Percentiles rank a stretch among this genome's conserved stretches.
Conservation (phyloP, 2,797 vertebrate species). For the Myiothlypis coronata region DNA sequence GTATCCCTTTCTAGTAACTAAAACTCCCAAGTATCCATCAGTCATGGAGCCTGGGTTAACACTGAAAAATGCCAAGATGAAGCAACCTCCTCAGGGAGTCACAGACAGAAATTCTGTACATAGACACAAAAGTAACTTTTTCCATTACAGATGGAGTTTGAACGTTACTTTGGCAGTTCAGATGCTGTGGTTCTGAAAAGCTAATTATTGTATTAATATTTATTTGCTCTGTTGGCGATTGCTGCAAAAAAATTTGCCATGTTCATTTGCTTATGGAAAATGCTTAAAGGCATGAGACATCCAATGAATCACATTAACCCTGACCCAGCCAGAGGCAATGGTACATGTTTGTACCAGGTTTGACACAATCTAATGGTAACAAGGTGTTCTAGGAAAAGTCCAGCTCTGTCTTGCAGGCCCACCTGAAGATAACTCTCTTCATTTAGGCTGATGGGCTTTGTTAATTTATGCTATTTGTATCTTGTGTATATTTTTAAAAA, state of each 20-base stretch:
- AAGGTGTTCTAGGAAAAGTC: neutral
- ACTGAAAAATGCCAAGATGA: neutral
- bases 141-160: neutral
- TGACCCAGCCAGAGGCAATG: accelerated
- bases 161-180: neutral
- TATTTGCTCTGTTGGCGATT: neutral
- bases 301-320: neutral
- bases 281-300: neutral
- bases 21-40: neutral
- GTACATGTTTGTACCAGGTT: neutral
- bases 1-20: neutral
- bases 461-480: neutral
- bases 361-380: neutral
- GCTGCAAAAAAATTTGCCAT: neutral
- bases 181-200: neutral
- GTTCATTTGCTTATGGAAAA: neutral
- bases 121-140: neutral
- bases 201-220: neutral
- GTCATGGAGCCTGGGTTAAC: neutral
- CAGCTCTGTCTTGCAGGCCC: neutral
- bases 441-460: neutral
- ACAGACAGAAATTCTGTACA: neutral
- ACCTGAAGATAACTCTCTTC: neutral
- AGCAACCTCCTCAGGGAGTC: neutral
- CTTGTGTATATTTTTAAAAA: neutral